phyloP scores from a whole-genome alignment of 2,888 invertebrate species.

The Hemistola chrysoprasaria region DNA sequence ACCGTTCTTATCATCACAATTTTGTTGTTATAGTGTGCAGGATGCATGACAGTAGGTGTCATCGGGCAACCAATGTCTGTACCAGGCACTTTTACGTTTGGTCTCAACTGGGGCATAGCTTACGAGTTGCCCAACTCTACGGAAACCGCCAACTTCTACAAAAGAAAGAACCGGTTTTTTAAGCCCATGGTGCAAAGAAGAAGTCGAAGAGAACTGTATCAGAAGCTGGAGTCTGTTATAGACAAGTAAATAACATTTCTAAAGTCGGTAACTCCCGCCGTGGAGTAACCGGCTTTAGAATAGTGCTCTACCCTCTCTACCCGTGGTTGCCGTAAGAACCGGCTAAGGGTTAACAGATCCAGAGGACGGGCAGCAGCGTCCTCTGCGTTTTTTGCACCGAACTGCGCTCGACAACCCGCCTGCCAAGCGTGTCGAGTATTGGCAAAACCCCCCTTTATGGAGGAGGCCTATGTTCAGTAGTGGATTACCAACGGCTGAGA shows the following conservation, averaged over 20 bases:
- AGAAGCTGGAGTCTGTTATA: constrained; percentile 85
- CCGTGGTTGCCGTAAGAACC: too few relatives aligned
- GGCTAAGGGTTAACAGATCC: too few relatives aligned
- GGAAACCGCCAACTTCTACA: constrained; percentile 61
- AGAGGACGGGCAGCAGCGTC: too few relatives aligned
- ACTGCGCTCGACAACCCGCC: too few relatives aligned
- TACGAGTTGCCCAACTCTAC: constrained; percentile 83
- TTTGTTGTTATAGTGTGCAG: constrained; percentile 63
- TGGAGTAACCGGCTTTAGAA: too few relatives aligned
- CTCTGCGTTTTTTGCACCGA: too few relatives aligned
- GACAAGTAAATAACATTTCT: constrained; percentile 80
- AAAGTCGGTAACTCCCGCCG: too few relatives aligned
- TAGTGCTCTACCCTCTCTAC: too few relatives aligned
- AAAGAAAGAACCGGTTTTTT: constrained; percentile 44
- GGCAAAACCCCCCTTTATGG: too few relatives aligned
- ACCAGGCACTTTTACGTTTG: constrained; percentile 84
- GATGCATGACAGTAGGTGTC: constrained; percentile 84
- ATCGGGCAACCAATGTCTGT: constrained; percentile 63
- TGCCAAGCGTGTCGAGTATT: too few relatives aligned
- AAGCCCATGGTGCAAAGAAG: constrained; percentile 81
- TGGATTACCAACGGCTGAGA: too few relatives aligned
- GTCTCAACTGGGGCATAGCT: constrained; percentile 87
- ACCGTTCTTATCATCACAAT: neutral
- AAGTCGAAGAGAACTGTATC: constrained; percentile 85
- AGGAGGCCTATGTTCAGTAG: too few relatives aligned